Base-by-base conservation (phyloP, 2,888 invertebrate genomes). In the Monochamus alternatus region DNA sequence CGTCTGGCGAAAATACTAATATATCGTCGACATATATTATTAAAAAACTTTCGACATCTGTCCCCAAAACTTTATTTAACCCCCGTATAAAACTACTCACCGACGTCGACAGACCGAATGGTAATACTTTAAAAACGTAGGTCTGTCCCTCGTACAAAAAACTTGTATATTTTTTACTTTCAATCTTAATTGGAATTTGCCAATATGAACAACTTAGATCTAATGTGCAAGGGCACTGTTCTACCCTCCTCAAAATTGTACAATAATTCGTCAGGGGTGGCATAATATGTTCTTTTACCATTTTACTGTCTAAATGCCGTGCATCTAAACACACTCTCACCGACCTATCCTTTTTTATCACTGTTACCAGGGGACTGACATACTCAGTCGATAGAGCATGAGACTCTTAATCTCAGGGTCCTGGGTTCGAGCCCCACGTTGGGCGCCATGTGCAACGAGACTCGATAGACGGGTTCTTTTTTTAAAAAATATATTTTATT, bases 291-390 rank as follows among this genome's bases (percentile, higher is more conserved):
- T 85, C 85, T 0, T 80, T 75, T 30, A 81, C 80, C 10, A 86
- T 84, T 43, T 78, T 47, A 43, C 74, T 75, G 74, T 86, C 85
- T 0, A 85, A 47, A 60, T 78, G 81, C 30, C 85, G 43, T 0
- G 84, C 83, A 70, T 85, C 85, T n/a, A 84, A 65, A 73, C 84
- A 83, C 7, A 84, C 75, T 9, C 85, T 75, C 2, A 85, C 60
- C 7, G 75, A 71, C 0, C 79, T 81, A 62, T 84, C 82, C 55
- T 78, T 83, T 70, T 84, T 86, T 14, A 76, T 30, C 0, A 83
- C 81, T 7, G 80, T 78, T 0, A 81, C 75, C 8, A 84, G 43
- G 0, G 84, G 85, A 59, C 84, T 85, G 10, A 82, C 76, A 72
- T 82, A 84, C 0, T 79, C 77, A 52, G 83, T 84, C 5, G 60